Evolutionary conservation across 2,888 invertebrate genomes (phyloP), one percentile per base, ranked within the genome.

Genomic region (Slavum lentiscoides): DNA sequence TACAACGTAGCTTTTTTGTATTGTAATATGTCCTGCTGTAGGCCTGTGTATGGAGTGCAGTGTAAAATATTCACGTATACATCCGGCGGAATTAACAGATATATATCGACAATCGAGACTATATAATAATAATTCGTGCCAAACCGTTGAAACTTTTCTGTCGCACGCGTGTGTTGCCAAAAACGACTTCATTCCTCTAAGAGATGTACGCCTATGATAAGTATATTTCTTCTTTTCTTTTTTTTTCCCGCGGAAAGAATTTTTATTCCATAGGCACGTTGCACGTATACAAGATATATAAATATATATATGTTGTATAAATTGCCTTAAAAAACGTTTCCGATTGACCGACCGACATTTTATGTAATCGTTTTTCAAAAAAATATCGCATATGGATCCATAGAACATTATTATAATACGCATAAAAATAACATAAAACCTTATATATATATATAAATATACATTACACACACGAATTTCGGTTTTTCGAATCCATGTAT

Each of bases 71-170:
- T 73, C 49, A 3, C 7, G 6, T 17, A 1, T 17, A 43, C 43
- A 43, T 73, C 62, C 73, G 73, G n/a, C 15, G 39, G 73, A 49
- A 19, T 62, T 62, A 49, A 73, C 61, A 30, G 49, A 30, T 62
- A 73, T 30, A 30, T 30, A 30, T 73, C 30, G 62, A 62, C 49
- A 19, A n/a, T n/a, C 61, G 61, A 62, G 19, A 13, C 9, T 30
- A 30, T 4, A 30, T 30, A 30, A 30, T 30, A 15, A 49, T 19
- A 23, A 49, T 21, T 73, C 15, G 53, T 74, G 74, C 74, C 74
- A 64, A 74, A 55, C 21, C 2, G 30, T 74, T n/a, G 49, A 69
- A 23, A 49, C 49, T n/a, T 62, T 74, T 64, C n/a, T 53, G n/a
- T 64, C 62, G 15, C 53, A 30, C 30, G 30, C 30, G 53, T 55